These are phyloP conservation scores for Actinopyga echinites DNA, from an alignment of 53 echinoderm and acorn worm species.

Conservation along the genomic window DNA sequence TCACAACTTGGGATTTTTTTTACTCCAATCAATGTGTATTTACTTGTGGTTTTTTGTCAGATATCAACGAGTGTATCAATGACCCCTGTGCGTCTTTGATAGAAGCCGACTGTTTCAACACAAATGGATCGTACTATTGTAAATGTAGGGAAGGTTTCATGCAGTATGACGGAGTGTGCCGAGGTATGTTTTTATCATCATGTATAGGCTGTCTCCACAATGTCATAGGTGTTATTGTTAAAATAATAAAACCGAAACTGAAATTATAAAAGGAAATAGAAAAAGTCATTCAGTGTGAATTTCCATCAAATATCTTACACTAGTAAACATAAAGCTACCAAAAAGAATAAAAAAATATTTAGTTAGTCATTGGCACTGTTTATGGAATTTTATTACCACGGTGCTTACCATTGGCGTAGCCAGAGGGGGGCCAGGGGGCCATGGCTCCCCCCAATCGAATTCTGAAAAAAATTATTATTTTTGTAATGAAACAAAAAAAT, in stretches of 20 bases:
- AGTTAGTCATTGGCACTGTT: no score
- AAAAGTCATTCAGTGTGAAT: no score
- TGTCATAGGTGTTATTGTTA: no score
- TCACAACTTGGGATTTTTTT: no score
- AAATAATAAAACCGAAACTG: background rate
- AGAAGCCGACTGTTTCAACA: slow-evolving; percentile 14
- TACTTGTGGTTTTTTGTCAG: background rate
- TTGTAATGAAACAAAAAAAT: no score
- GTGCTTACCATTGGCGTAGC: no score
- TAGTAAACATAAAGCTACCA: no score
- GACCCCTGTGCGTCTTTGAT: background rate
- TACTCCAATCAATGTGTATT: background rate
- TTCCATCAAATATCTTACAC: no score
- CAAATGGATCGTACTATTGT: slow-evolving; percentile 1
- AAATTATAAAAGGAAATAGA: background rate
- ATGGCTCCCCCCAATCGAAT: no score
- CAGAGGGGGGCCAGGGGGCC: no score
- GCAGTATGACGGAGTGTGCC: background rate
- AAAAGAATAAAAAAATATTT: no score
- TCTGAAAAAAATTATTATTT: no score
- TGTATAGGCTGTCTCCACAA: background rate
- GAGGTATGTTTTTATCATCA: background rate
- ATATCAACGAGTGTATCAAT: slow-evolving; percentile 3
- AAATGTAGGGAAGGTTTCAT: slow-evolving; percentile 9
- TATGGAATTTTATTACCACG: background rate